phyloP scores from a whole-genome alignment of 2,888 invertebrate genomes.

The Pemphredon lugubris region DNA sequence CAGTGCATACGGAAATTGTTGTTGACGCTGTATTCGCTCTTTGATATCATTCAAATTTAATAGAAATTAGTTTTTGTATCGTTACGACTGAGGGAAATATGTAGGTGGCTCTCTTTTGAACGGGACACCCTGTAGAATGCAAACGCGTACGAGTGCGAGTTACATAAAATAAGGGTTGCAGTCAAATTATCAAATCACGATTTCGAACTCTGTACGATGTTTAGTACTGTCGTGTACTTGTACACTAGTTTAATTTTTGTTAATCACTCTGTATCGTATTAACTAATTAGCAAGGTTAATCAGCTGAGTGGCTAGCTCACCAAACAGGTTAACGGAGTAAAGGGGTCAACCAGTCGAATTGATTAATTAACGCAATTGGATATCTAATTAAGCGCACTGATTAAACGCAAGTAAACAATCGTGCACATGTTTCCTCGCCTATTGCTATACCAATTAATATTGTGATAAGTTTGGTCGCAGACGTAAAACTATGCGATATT shows the following conservation, averaged over 20 bases:
- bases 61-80: no score
- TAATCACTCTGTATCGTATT: constrained; percentile 17
- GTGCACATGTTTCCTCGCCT: constrained; percentile 12
- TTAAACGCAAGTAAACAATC: constrained; percentile 34
- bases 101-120: no score
- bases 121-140: no score
- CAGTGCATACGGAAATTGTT: no score
- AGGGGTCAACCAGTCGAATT: constrained; percentile 43
- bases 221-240: no score
- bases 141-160: no score
- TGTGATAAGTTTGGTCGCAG: not conserved
- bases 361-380: constrained; percentile 47
- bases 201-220: no score
- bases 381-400: constrained; percentile 44
- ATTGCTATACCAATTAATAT: constrained; percentile 6
- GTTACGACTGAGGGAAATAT: no score
- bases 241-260: not conserved
- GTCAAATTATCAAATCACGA: no score
- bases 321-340: constrained; percentile 45
- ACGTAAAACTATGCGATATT: not conserved
- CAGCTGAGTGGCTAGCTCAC: constrained; percentile 31
- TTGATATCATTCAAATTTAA: no score
- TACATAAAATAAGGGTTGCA: no score
- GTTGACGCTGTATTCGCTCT: no score
- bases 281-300: constrained; percentile 23